Conservation (phyloP, 2,797 vertebrate genomes). For the Macroramphosus scolopax region DNA sequence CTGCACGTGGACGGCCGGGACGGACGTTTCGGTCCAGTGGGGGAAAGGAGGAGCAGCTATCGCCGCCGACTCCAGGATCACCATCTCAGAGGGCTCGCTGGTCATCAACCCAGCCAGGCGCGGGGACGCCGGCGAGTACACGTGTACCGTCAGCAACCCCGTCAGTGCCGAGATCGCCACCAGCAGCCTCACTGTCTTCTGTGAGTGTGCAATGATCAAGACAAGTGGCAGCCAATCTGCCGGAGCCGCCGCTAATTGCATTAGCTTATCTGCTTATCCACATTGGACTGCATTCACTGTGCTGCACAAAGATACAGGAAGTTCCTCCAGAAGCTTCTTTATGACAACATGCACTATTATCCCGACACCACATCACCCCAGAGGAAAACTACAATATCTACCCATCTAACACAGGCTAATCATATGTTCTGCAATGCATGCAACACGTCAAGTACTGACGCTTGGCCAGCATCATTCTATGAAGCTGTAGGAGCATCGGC, state of each 20-base stretch:
- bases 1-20: conserved; percentile 70
- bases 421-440: no score
- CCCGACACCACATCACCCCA: no score
- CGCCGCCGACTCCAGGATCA: conserved; percentile 58
- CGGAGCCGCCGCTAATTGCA: conserved; percentile 46
- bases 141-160: conserved; percentile 74
- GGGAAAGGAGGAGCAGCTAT: conserved; percentile 59
- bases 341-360: no score
- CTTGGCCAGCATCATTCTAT: no score
- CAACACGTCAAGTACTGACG: no score
- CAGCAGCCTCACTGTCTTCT: conserved; percentile 73
- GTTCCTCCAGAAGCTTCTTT: conserved; percentile 22
- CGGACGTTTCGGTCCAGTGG: conserved; percentile 65
- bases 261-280: conserved; percentile 49
- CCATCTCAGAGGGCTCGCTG: conserved; percentile 63
- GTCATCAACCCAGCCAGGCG: conserved; percentile 68
- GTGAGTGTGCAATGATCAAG: conserved; percentile 69
- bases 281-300: conserved; percentile 20
- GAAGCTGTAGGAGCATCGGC: no score
- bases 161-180: conserved; percentile 65
- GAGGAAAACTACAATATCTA: no score
- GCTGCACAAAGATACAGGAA: conserved; percentile 24
- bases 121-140: conserved; percentile 70
- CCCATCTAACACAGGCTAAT: no score
- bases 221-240: conserved; percentile 46